Percentiles rank a stretch among this genome's conserved stretches.
Evolutionary conservation across 2,888 invertebrate genomes (phyloP).

Genomic region (Cheilosia scutellata): DNA sequence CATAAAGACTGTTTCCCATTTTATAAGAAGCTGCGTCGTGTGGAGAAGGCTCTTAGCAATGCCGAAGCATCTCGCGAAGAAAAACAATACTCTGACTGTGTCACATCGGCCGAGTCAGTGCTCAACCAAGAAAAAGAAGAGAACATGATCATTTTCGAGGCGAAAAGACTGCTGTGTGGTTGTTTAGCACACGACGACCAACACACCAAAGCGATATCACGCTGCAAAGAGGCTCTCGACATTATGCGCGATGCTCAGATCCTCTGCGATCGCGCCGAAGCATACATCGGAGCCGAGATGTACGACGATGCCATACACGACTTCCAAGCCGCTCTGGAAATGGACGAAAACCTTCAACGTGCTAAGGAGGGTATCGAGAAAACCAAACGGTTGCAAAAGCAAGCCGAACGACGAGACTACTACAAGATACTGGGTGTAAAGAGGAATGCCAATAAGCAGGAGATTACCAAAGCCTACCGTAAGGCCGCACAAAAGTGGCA

Average conservation of each 20-base stretch:
- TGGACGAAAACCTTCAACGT: conserved; percentile 91
- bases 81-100: conserved; percentile 88
- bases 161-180: conserved; percentile 91
- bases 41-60: conserved; percentile 91
- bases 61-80: conserved; percentile 87
- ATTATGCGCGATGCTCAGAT: conserved; percentile 90
- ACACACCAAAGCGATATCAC: conserved; percentile 88
- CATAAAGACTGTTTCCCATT: conserved; percentile 98
- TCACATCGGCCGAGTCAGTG: conserved; percentile 88
- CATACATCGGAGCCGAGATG: conserved; percentile 94
- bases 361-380: conserved; percentile 95
- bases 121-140: conserved; percentile 89
- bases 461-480: conserved; percentile 97
- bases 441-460: conserved; percentile 94
- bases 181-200: conserved; percentile 90
- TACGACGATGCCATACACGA: conserved; percentile 96
- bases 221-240: conserved; percentile 92
- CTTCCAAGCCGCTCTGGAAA: conserved; percentile 92
- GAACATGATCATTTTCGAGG: conserved; percentile 89
- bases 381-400: conserved; percentile 96
- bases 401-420: conserved; percentile 96
- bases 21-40: conserved; percentile 97
- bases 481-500: conserved; percentile 99
- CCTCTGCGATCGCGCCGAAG: conserved; percentile 96
- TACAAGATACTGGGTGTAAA: conserved; percentile 94